Conservation (phyloP, 1,140 invertebrate genomes). For the Thereuonema tuberculata region DNA sequence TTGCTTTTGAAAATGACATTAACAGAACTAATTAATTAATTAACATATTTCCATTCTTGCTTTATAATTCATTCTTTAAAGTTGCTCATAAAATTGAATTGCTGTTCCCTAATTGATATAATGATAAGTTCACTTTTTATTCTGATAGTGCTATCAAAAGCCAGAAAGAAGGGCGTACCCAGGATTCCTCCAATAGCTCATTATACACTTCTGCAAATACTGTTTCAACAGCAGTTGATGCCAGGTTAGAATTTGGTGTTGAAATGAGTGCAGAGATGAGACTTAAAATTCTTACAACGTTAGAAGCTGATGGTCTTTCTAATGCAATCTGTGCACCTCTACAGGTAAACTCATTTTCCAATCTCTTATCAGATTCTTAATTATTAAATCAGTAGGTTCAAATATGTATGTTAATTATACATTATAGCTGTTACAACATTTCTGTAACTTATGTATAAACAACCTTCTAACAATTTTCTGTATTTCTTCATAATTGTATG, state of each 20-base stretch:
- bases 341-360: slow-evolving; percentile 16
- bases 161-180: neutral
- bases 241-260: slow-evolving; percentile 56
- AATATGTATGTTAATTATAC: too few species aligned
- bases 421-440: too few species aligned
- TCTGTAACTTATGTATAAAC: too few species aligned
- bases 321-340: slow-evolving; percentile 25
- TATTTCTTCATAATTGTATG: too few species aligned
- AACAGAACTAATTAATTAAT: too few species aligned
- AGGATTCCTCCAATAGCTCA: neutral
- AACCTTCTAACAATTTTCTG: too few species aligned
- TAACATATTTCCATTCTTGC: too few species aligned
- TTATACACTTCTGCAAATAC: neutral
- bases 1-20: too few species aligned
- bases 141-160: neutral
- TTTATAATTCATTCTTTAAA: too few species aligned
- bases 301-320: slow-evolving; percentile 43
- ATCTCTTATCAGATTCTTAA: neutral
- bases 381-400: too few species aligned
- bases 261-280: slow-evolving; percentile 54
- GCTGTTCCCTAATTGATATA: too few species aligned
- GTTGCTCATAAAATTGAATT: too few species aligned
- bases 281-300: slow-evolving; percentile 47
- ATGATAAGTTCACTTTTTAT: neutral
- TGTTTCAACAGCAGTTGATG: slow-evolving; percentile 55